Percentiles rank a stretch among this genome's conserved stretches.
Conservation (phyloP, 2,888 invertebrate species). For the Coenonympha glycerion region DNA sequence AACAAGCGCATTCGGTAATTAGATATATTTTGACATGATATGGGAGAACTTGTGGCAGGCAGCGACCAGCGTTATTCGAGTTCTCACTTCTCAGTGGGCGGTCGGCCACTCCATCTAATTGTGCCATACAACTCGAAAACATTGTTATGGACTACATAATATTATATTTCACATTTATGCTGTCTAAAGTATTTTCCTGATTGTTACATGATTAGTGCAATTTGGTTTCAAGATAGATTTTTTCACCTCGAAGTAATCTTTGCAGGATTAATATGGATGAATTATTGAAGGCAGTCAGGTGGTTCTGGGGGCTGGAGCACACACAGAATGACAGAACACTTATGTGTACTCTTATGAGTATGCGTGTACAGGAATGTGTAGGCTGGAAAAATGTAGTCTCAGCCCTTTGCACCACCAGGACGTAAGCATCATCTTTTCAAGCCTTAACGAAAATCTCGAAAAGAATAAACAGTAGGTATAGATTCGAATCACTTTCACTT, state of each 20-base stretch:
- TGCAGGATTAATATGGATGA: too few species aligned
- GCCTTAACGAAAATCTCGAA: not conserved
- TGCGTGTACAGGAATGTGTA: too few species aligned
- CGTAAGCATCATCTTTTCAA: too few species aligned
- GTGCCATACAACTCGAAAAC: conserved; percentile 23
- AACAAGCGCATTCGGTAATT: conserved; percentile 28
- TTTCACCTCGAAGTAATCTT: too few species aligned
- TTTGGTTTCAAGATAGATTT: not conserved
- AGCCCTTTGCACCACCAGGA: too few species aligned
- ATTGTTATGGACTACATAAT: conserved; percentile 15
- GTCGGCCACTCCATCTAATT: conserved; percentile 32
- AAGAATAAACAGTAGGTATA: not conserved
- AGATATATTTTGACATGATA: conserved; percentile 33
- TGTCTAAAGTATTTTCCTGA: conserved; percentile 3
- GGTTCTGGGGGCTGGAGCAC: too few species aligned
- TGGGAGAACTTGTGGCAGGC: conserved; percentile 29
- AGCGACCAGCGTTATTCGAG: conserved; percentile 29
- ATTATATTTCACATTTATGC: conserved; percentile 17
- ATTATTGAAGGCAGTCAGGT: too few species aligned
- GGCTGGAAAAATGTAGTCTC: too few species aligned
- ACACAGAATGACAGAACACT: too few species aligned
- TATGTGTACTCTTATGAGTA: too few species aligned
- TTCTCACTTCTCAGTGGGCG: conserved; percentile 32
- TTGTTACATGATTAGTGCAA: not conserved
- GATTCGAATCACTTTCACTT: not conserved